Conservation (phyloP, 2,113 vertebrate species). For the Odontophorus gujanensis region DNA sequence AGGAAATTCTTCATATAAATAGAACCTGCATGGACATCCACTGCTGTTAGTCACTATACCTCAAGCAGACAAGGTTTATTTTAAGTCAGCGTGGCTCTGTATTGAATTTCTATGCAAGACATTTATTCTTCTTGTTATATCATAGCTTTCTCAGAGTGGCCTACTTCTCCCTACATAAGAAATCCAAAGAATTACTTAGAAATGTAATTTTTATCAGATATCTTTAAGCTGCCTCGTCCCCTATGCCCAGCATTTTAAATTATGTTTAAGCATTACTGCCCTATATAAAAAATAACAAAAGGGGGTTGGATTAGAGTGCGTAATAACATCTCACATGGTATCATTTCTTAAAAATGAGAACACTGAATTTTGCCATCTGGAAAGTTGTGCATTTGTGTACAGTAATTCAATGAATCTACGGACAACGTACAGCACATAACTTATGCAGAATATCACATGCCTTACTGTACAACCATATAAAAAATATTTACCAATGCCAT, state of each 20-base stretch:
- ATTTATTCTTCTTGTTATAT: background rate
- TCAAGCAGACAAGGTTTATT: background rate
- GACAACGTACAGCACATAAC: background rate
- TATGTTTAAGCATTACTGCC: background rate
- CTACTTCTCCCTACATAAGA: background rate
- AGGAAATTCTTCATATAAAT: background rate
- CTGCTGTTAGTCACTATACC: background rate
- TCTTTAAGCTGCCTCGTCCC: background rate
- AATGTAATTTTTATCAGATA: background rate
- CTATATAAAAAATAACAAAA: background rate
- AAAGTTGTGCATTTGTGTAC: background rate
- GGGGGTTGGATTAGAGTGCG: background rate
- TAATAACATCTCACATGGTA: background rate
- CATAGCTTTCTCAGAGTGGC: background rate
- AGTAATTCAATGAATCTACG: background rate
- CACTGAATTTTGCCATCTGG: background rate
- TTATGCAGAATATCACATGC: background rate
- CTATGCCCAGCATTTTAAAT: background rate
- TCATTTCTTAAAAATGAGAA: background rate
- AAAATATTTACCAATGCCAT: background rate
- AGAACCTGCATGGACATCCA: background rate
- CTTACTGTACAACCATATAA: background rate
- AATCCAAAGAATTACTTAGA: background rate
- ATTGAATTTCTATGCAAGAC: background rate
- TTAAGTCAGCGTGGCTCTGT: background rate